Conservation (phyloP, 2,113 vertebrate species). For the Leucopsar rothschildi region DNA sequence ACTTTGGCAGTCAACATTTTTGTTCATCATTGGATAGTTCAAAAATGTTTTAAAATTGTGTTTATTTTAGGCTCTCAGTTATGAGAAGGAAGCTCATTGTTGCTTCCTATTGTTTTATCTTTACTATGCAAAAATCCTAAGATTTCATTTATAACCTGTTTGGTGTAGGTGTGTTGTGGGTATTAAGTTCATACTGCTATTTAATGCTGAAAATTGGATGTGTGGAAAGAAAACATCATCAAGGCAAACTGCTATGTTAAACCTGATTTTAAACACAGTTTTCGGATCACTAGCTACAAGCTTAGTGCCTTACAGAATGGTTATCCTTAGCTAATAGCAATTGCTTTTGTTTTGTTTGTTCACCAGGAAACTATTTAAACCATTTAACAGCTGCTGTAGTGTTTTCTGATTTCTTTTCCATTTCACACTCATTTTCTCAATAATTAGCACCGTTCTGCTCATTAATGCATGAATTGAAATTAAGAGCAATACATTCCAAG, state of each 20-base stretch:
- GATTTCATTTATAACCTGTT: neutral
- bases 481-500: neutral
- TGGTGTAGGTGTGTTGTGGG: neutral
- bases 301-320: neutral
- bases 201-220: neutral
- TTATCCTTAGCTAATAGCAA: neutral
- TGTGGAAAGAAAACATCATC: neutral
- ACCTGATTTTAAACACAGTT: neutral
- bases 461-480: neutral
- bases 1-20: neutral
- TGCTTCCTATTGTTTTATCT: neutral
- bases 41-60: neutral
- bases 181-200: neutral
- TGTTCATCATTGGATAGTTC: neutral
- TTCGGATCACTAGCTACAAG: neutral
- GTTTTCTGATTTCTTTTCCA: neutral
- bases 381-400: neutral
- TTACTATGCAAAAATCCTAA: neutral
- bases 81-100: neutral
- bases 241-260: neutral
- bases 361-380: neutral
- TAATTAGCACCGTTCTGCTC: neutral
- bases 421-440: neutral
- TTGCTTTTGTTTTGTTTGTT: constrained; percentile 3
- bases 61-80: neutral